Conservation (phyloP, 2,888 invertebrate genomes). For the Drosophila antonietae region DNA sequence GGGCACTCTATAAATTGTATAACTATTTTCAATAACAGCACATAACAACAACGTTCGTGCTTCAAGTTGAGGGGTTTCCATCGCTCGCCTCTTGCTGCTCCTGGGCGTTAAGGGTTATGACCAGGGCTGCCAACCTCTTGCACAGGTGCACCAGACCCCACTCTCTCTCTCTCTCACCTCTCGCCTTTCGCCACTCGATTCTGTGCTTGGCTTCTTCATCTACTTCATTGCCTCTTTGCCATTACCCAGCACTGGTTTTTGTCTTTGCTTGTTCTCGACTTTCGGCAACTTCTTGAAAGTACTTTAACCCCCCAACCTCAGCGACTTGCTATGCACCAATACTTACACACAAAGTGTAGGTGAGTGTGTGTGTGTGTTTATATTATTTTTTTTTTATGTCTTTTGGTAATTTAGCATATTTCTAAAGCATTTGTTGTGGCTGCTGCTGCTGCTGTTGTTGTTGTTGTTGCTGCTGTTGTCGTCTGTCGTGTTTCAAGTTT, state of each 20-base stretch:
- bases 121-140: constrained; percentile 5
- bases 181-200: too few relatives aligned
- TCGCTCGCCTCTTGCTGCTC: neutral
- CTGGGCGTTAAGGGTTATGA: constrained; percentile 14
- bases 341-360: neutral
- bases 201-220: constrained; percentile 13
- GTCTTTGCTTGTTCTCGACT: constrained; percentile 59
- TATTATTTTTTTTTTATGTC: constrained; percentile 57
- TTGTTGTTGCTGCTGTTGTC: constrained; percentile 15
- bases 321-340: neutral
- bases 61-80: constrained; percentile 37
- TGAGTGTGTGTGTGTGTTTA: constrained; percentile 18
- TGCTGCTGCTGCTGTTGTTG: constrained; percentile 16
- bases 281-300: constrained; percentile 74
- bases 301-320: constrained; percentile 40
- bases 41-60: constrained; percentile 36
- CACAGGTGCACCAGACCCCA: constrained; percentile 31
- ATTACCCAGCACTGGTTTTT: constrained; percentile 50
- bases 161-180: neutral
- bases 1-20: constrained; percentile 74
- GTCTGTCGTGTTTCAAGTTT: constrained; percentile 66
- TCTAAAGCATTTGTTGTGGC: constrained; percentile 65
- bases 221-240: constrained; percentile 20
- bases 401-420: constrained; percentile 80
- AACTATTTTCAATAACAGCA: constrained; percentile 78